Conservation (phyloP, 2,888 invertebrate genomes). For the Cheilosia scutellata region DNA sequence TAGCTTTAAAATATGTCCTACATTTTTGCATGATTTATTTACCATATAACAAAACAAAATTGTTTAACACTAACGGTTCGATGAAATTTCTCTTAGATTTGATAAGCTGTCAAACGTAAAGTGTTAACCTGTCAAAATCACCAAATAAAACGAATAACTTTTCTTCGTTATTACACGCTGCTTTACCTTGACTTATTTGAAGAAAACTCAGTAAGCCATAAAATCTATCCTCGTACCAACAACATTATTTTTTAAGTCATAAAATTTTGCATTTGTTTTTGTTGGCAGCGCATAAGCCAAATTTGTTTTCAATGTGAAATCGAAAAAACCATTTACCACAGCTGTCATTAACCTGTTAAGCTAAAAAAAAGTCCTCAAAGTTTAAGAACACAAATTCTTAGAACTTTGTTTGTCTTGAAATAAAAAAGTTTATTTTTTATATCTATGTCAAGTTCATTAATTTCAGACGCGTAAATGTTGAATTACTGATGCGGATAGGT, state of each 20-base stretch:
- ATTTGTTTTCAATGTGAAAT: slow-evolving; percentile 11
- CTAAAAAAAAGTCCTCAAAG: slow-evolving; percentile 9
- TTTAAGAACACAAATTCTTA: not conserved
- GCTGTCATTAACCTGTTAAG: slow-evolving; percentile 51
- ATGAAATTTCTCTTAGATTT: not conserved
- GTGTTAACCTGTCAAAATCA: not conserved
- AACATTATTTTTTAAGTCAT: slow-evolving; percentile 30
- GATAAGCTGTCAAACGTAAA: not conserved
- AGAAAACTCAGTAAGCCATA: slow-evolving; percentile 43
- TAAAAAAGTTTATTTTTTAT: slow-evolving; percentile 8
- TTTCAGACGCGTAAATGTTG: slow-evolving; percentile 53
- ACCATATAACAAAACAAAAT: too few relatives aligned
- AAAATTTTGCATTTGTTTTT: slow-evolving; percentile 37
- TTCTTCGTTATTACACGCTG: not conserved
- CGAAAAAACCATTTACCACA: slow-evolving; percentile 35
- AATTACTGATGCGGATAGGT: slow-evolving; percentile 41
- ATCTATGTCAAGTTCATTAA: slow-evolving; percentile 70
- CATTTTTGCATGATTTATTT: too few relatives aligned
- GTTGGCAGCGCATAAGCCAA: slow-evolving; percentile 52
- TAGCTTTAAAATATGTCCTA: too few relatives aligned
- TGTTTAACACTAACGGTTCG: too few relatives aligned
- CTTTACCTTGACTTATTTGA: slow-evolving; percentile 14
- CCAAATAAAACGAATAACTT: not conserved
- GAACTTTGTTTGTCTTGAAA: slow-evolving; percentile 1
- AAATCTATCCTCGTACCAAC: slow-evolving; percentile 35